Percentiles rank a stretch among this genome's conserved stretches.
Evolutionary conservation across 2,113 vertebrate species (phyloP).

Genomic region (Bubo blakistoni): DNA sequence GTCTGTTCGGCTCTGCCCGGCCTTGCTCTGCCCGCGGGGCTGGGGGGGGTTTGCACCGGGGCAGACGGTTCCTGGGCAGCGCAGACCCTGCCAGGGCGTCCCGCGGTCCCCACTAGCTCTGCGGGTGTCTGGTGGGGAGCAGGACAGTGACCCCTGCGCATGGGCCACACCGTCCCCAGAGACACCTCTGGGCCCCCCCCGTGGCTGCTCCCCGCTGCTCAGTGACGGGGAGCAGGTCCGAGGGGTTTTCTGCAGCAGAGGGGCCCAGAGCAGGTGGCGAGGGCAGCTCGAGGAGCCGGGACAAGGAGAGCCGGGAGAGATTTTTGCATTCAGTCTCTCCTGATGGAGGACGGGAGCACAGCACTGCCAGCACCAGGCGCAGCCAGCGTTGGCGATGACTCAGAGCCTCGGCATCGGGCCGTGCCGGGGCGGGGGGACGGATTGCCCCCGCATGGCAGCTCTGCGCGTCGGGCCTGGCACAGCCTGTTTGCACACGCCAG

Average conservation of each 20-base stretch:
- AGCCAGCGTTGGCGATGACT: background rate
- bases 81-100: background rate
- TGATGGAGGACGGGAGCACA: background rate
- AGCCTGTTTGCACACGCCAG: background rate
- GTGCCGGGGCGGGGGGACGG: background rate
- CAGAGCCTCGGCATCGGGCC: background rate
- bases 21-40: background rate
- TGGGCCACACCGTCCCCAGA: background rate
- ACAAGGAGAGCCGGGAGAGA: background rate
- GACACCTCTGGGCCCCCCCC: background rate
- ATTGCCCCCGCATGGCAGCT: background rate
- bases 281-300: background rate
- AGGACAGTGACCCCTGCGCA: background rate
- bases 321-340: background rate
- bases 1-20: background rate
- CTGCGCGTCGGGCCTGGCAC: background rate
- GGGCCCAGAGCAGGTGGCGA: accelerated
- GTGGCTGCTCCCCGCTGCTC: background rate
- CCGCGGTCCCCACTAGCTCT: background rate
- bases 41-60: background rate
- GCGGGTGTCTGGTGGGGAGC: background rate
- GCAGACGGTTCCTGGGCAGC: background rate
- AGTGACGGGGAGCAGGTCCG: background rate
- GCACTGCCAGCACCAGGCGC: background rate
- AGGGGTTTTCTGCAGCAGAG: background rate